phyloP scores from a whole-genome alignment of 2,797 vertebrate genomes.

The Clarias platycephalus region DNA sequence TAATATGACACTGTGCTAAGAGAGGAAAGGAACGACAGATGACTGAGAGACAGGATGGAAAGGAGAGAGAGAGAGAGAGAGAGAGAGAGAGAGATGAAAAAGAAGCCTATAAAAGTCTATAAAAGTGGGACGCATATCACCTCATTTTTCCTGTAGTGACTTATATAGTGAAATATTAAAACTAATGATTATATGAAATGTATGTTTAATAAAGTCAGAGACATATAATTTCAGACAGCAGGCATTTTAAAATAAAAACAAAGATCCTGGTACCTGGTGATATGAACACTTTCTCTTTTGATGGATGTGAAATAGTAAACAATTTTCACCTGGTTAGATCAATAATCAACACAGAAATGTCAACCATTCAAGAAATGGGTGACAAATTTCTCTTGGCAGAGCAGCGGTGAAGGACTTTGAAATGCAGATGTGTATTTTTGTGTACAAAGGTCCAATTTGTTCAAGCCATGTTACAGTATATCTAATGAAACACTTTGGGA shows the following conservation, averaged over 20 bases:
- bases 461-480: background rate
- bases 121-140: background rate
- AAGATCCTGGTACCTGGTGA: background rate
- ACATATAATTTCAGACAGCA: background rate
- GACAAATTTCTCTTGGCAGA: background rate
- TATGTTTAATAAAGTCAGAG: background rate
- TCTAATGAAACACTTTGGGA: background rate
- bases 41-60: conserved; percentile 39
- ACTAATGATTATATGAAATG: background rate
- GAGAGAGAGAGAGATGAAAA: conserved; percentile 20
- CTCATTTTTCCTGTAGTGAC: background rate
- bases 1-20: conserved; percentile 54
- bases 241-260: background rate
- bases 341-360: conserved; percentile 2
- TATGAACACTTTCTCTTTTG: background rate
- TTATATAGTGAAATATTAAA: background rate
- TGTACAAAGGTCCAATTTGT: background rate
- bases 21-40: conserved; percentile 48
- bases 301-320: background rate
- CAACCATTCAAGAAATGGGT: background rate
- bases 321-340: background rate
- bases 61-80: conserved; percentile 37
- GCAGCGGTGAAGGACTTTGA: background rate
- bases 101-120: background rate
- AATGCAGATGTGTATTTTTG: conserved; percentile 8